A percentile compares a stretch with the other conserved stretches of the same genome.
These are phyloP conservation scores for Carduelis carduelis DNA, from an alignment of 2,797 vertebrate species.

Conservation along the genomic window DNA sequence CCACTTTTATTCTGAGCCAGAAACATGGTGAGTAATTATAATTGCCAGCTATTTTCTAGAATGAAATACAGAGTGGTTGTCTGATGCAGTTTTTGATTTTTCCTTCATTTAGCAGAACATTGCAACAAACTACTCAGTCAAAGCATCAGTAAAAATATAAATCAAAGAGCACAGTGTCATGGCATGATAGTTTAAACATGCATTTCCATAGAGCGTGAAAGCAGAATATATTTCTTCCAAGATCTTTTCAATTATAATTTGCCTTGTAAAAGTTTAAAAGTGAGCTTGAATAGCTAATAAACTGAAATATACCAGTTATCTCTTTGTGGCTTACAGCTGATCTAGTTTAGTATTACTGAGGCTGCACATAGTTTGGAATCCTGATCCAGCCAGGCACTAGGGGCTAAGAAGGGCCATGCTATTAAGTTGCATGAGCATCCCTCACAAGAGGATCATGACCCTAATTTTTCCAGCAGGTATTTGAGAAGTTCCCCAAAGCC, in stretches of 20 bases:
- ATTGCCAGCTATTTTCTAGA: conserved; percentile 69
- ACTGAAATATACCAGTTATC: neutral
- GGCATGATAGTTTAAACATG: conserved; percentile 7
- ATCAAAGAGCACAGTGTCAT: conserved; percentile 32
- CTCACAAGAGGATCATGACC: neutral
- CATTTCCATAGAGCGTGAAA: neutral
- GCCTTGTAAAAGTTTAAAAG: neutral
- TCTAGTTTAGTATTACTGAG: neutral
- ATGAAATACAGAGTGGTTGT: conserved; percentile 55
- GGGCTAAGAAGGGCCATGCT: neutral
- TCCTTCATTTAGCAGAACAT: conserved; percentile 41
- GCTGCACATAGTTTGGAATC: neutral
- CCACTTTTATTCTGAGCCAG: conserved; percentile 74
- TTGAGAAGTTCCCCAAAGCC: neutral
- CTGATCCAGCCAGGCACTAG: neutral
- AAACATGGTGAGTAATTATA: conserved; percentile 76
- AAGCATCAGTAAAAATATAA: conserved; percentile 40
- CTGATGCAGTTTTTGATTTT: conserved; percentile 49
- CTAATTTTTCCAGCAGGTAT: neutral
- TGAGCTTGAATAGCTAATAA: neutral
- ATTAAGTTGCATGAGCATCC: neutral
- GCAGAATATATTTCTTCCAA: neutral
- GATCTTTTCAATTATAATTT: neutral
- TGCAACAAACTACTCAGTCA: conserved; percentile 54
- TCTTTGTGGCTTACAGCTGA: neutral